Base-by-base conservation (phyloP, 1,140 invertebrate genomes). In the Plectrocnemia conspersa region DNA sequence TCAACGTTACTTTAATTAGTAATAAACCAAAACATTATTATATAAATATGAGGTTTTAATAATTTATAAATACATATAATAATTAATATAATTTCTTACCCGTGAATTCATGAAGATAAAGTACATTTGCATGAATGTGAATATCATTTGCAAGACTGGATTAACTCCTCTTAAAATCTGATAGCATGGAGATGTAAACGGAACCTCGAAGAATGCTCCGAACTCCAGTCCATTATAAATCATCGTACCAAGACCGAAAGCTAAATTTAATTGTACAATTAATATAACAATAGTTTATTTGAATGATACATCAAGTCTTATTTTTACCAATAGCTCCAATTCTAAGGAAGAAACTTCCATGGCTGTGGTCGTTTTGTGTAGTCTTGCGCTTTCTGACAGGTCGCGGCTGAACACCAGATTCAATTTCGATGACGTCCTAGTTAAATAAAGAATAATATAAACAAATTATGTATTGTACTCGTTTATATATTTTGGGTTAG, bases 61-160 rank as follows among this genome's bases (percentile, higher is more conserved):
- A n/a, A n/a, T n/a, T n/a, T n/a, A n/a, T n/a, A n/a, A n/a, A n/a
- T n/a, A n/a, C n/a, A n/a, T n/a, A n/a, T n/a, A n/a, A n/a, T n/a
- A n/a, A n/a, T n/a, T n/a, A n/a, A n/a, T n/a, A n/a, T n/a, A n/a
- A n/a, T n/a, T 62, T 79, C 83, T 84, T 82, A 97, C 93, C 79
- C 94, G 82, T 44, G 93, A 95, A 75, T 98, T 97, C 83, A 96
- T 94, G 76, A 98, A 98, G 67, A 98, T 94, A 68, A 97, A 98
- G 67, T 97, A 97, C 90, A 97, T 96, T 74, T 98, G 95, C 82
- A 93, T 93, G 67, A 98, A 97, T 10, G 93, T 96, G 76, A 97
- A 98, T 24, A 95, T 84, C 82, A 97, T 92, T 66, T 97, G 93
- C 6, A 97, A 78, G 57, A 96, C 76, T 22, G 92, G 91, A 73